A percentile compares a stretch with the other conserved stretches of the same genome.
Evolutionary conservation across 1,140 invertebrate species (phyloP).

Genomic region (Pseudomyrmex cubaensis): DNA sequence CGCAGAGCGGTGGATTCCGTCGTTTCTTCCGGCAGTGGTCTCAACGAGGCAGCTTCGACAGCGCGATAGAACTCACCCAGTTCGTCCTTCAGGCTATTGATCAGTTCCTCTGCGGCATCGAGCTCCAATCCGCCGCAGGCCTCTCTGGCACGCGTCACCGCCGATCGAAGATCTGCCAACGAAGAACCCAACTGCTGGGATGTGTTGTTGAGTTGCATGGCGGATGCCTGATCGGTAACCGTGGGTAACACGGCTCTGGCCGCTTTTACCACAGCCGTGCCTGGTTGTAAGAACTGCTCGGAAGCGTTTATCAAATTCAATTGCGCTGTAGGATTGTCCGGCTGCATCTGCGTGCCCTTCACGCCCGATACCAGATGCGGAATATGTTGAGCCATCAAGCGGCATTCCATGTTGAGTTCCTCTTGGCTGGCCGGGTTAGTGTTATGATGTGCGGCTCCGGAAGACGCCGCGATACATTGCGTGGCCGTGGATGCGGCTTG

Average conservation of each 20-base stretch:
- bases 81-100: slow-evolving; percentile 92
- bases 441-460: slow-evolving; percentile 91
- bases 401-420: slow-evolving; percentile 91
- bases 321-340: slow-evolving; percentile 91
- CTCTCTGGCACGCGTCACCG: slow-evolving; percentile 93
- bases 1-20: slow-evolving; percentile 91
- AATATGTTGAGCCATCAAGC: slow-evolving; percentile 91
- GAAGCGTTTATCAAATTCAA: slow-evolving; percentile 94
- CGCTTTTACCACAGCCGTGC: slow-evolving; percentile 90
- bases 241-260: slow-evolving; percentile 94
- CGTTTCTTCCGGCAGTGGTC: slow-evolving; percentile 95
- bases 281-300: slow-evolving; percentile 93
- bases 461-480: slow-evolving; percentile 94
- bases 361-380: slow-evolving; percentile 93
- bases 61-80: slow-evolving; percentile 92
- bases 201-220: slow-evolving; percentile 89
- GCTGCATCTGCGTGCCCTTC: slow-evolving; percentile 89
- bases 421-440: slow-evolving; percentile 89
- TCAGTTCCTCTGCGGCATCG: slow-evolving; percentile 93
- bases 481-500: slow-evolving; percentile 95
- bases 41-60: slow-evolving; percentile 89
- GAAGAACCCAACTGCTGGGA: slow-evolving; percentile 91
- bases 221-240: slow-evolving; percentile 92
- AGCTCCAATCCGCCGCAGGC: slow-evolving; percentile 95
- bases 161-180: slow-evolving; percentile 92